Evolutionary conservation across 2,113 vertebrate genomes (phyloP).

Genomic region (Anarhynchus alexandrinus): DNA sequence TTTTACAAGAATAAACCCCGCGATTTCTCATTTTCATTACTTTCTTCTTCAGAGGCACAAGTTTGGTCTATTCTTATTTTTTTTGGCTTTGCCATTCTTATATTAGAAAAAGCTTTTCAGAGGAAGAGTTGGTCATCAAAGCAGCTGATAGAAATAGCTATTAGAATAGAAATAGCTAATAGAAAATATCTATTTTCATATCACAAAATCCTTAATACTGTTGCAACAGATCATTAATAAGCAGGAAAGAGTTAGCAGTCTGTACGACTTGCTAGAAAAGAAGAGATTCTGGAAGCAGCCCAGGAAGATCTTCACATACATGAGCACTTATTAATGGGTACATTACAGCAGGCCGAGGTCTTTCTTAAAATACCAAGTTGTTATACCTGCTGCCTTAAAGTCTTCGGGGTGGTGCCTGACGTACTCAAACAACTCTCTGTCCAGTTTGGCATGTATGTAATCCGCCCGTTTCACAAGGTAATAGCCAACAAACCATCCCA

Average conservation of each 20-base stretch:
- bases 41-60: not conserved
- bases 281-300: not conserved
- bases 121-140: accelerated
- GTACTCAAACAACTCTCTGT: slow-evolving; percentile 84
- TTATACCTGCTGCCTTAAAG: slow-evolving; percentile 77
- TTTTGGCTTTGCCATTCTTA: not conserved
- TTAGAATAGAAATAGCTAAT: not conserved
- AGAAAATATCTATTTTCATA: not conserved
- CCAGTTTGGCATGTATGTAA: slow-evolving; percentile 75
- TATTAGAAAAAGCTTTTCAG: not conserved
- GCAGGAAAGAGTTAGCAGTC: not conserved
- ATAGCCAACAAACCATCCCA: slow-evolving; percentile 86
- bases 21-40: not conserved
- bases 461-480: slow-evolving; percentile 76
- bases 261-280: not conserved
- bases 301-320: not conserved
- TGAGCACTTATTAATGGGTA: too few species aligned
- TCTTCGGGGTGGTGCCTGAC: slow-evolving; percentile 77
- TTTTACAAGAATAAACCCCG: not conserved
- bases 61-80: not conserved
- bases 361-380: not conserved
- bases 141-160: not conserved
- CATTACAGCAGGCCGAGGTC: accelerated
- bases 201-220: not conserved
- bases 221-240: not conserved